Evolutionary conservation across 2,888 invertebrate genomes (phyloP).

Genomic region (Cataglyphis altisquamis): DNA sequence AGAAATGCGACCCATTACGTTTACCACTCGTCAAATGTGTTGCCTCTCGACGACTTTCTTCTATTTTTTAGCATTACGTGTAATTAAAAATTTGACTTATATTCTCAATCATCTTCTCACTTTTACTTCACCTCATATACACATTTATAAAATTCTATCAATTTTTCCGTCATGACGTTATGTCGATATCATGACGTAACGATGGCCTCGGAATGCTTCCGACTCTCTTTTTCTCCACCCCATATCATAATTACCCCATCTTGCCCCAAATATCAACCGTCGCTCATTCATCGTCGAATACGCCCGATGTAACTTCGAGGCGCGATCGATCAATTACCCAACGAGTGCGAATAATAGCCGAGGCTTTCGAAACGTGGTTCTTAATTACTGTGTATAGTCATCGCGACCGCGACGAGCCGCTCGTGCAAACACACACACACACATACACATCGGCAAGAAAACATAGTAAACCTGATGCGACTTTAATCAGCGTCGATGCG

Average conservation of each 20-base stretch:
- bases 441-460: conserved; percentile 75
- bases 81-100: not conserved
- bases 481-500: conserved; percentile 80
- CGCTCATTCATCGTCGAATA: conserved; percentile 78
- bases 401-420: conserved; percentile 66
- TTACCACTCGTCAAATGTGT: not conserved
- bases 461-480: conserved; percentile 75
- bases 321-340: conserved; percentile 81
- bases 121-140: not conserved
- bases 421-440: not conserved
- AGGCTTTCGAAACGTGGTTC: conserved; percentile 67
- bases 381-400: conserved; percentile 81
- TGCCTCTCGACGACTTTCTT: not conserved
- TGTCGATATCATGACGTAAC: conserved; percentile 13
- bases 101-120: not conserved
- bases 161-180: conserved; percentile 5
- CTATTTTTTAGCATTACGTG: not conserved
- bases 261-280: conserved; percentile 59
- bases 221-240: not conserved
- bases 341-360: conserved; percentile 72
- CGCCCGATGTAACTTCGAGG: conserved; percentile 74
- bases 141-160: conserved; percentile 31
- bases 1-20: conserved; percentile 18
- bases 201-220: conserved; percentile 22
- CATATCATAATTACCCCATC: conserved; percentile 48